A percentile compares a stretch with the other conserved stretches of the same genome.
phyloP scores from a whole-genome alignment of 1,140 invertebrate species.

The Halesus radiatus region DNA sequence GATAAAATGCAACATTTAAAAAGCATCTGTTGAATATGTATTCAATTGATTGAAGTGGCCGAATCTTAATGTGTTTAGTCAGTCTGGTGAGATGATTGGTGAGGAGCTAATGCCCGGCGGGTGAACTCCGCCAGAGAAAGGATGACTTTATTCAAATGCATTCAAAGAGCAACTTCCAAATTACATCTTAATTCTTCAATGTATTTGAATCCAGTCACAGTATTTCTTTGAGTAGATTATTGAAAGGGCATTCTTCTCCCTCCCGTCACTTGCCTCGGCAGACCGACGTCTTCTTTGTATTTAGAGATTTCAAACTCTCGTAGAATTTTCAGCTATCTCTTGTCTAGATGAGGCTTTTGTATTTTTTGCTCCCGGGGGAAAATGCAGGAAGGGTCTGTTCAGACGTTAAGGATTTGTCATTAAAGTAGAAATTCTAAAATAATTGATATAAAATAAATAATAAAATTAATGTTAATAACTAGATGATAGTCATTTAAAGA shows the following conservation, averaged over 20 bases:
- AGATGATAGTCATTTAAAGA: slow-evolving; percentile 28
- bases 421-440: slow-evolving; percentile 50
- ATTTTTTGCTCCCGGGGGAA: not conserved
- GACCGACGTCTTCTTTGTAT: slow-evolving; percentile 16
- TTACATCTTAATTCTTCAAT: slow-evolving; percentile 49
- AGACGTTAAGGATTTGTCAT: slow-evolving; percentile 6
- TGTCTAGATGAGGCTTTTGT: slow-evolving; percentile 5
- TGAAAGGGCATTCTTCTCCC: not conserved
- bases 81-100: slow-evolving; percentile 1
- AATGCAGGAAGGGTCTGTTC: not conserved
- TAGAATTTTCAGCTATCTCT: slow-evolving; percentile 31
- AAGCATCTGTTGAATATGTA: slow-evolving; percentile 31
- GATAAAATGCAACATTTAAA: slow-evolving; percentile 34
- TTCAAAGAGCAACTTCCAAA: slow-evolving; percentile 56
- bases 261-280: slow-evolving; percentile 30
- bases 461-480: slow-evolving; percentile 17
- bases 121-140: not conserved
- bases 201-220: slow-evolving; percentile 21
- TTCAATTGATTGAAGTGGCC: slow-evolving; percentile 44
- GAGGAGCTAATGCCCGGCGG: not conserved
- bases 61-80: slow-evolving; percentile 47
- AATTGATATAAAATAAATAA: slow-evolving; percentile 46
- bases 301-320: slow-evolving; percentile 34
- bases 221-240: slow-evolving; percentile 22
- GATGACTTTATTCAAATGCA: slow-evolving; percentile 34